Conservation (phyloP, 1,140 invertebrate genomes). For the Eupristina koningsbergeri region DNA sequence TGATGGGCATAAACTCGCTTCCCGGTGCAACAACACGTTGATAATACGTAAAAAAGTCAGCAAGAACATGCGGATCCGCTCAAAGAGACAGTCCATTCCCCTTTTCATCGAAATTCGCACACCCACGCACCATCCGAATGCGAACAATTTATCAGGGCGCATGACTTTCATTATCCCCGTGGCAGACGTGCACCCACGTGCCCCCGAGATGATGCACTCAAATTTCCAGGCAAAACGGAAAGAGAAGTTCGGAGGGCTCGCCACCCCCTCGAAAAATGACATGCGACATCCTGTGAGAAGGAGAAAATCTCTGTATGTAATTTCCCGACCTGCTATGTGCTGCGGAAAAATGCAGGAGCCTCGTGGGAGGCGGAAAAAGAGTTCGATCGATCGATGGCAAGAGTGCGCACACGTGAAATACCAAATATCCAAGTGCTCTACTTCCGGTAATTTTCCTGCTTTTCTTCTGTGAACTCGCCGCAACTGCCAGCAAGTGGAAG, state of each 20-base stretch:
- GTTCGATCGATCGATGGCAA: slow-evolving; percentile 12
- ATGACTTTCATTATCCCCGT: slow-evolving; percentile 43
- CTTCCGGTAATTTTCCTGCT: neutral
- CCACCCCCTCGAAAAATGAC: slow-evolving; percentile 4
- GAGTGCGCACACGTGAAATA: neutral
- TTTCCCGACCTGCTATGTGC: neutral
- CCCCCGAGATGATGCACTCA: neutral
- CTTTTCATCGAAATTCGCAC: neutral
- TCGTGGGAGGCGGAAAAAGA: neutral
- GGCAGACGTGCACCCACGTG: slow-evolving; percentile 16
- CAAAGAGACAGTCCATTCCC: neutral
- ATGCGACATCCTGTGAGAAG: neutral
- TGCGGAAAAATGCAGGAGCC: neutral
- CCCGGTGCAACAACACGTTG: neutral
- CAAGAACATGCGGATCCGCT: neutral
- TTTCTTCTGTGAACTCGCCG: neutral
- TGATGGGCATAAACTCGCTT: neutral
- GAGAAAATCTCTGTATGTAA: neutral
- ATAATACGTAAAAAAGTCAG: neutral
- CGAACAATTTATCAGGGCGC: slow-evolving; percentile 43
- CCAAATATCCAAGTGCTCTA: neutral
- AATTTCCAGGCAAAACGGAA: neutral
- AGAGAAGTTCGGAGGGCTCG: neutral
- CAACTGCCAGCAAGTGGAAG: neutral
- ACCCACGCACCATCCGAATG: neutral